A percentile compares a stretch with the other conserved stretches of the same genome.
phyloP scores from a whole-genome alignment of 2,888 invertebrate species.

The Yponomeuta malinellus region DNA sequence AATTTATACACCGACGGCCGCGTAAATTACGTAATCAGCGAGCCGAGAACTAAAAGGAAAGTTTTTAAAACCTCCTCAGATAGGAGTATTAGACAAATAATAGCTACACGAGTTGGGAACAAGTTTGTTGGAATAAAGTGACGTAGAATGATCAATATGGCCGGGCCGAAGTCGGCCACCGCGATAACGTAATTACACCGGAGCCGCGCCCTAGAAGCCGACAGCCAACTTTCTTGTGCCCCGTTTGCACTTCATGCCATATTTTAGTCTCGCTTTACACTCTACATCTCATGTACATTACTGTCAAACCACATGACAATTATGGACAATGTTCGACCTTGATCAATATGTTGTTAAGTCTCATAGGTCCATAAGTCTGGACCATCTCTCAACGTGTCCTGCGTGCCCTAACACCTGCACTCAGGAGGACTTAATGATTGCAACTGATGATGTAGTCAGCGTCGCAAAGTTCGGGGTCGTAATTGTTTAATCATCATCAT shows the following conservation, averaged over 20 bases:
- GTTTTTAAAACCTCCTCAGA: constrained; percentile 13
- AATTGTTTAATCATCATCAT: too few species aligned
- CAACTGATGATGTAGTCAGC: too few species aligned
- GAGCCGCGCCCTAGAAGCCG: constrained; percentile 39
- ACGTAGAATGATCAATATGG: constrained; percentile 63
- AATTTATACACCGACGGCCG: constrained; percentile 8
- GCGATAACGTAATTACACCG: constrained; percentile 58
- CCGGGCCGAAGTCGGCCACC: constrained; percentile 37
- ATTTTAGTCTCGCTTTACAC: not conserved
- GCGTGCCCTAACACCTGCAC: too few species aligned
- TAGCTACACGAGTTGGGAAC: constrained; percentile 21
- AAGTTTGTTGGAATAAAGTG: constrained; percentile 42
- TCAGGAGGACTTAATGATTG: too few species aligned
- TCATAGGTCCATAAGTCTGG: too few species aligned
- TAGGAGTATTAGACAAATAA: constrained; percentile 12
- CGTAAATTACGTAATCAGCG: constrained; percentile 10
- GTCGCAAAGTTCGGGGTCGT: too few species aligned
- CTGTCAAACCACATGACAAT: too few species aligned
- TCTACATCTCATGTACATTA: not conserved
- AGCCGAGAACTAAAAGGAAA: constrained; percentile 11
- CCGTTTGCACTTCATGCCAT: constrained; percentile 15
- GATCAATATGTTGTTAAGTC: too few species aligned
- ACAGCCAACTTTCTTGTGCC: constrained; percentile 35
- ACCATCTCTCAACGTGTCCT: too few species aligned
- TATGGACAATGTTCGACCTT: too few species aligned